Conservation (phyloP, 2,888 invertebrate genomes). For the Drosophila suboccidentalis region DNA sequence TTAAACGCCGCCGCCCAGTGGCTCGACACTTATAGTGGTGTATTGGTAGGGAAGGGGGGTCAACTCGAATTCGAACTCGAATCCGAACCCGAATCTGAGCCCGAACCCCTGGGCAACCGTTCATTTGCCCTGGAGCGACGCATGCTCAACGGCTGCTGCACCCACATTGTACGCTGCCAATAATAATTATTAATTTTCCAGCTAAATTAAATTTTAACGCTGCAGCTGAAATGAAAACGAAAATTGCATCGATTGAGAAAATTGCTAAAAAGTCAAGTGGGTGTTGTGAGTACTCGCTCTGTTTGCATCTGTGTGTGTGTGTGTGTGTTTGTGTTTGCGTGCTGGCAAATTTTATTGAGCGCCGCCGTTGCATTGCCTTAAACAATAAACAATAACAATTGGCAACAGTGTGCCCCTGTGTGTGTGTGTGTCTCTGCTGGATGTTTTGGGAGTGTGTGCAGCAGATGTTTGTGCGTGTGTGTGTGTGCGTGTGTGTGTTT, state of each 20-base stretch:
- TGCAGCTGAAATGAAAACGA: conserved; percentile 67
- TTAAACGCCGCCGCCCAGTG: conserved; percentile 61
- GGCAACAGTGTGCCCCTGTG: conserved; percentile 31
- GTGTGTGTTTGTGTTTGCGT: conserved; percentile 24
- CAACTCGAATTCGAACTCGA: conserved; percentile 5
- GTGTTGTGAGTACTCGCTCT: conserved; percentile 13
- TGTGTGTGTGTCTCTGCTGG: conserved; percentile 3
- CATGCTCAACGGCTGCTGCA: conserved; percentile 71
- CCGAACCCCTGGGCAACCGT: conserved; percentile 26
- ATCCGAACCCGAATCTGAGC: background rate
- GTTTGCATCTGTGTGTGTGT: conserved; percentile 10
- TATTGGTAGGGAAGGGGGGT: conserved; percentile 3
- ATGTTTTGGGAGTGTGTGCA: background rate
- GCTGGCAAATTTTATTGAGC: conserved; percentile 63
- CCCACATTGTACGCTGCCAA: conserved; percentile 71
- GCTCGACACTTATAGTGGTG: conserved; percentile 33
- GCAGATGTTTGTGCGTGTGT: background rate
- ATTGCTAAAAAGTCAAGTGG: conserved; percentile 49
- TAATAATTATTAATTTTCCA: conserved; percentile 82
- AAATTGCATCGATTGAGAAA: conserved; percentile 75
- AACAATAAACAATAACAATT: conserved; percentile 65
- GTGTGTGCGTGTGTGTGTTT: conserved; percentile 5
- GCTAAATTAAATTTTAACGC: conserved; percentile 78
- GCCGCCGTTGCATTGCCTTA: conserved; percentile 46
- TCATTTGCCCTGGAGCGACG: conserved; percentile 39